These are phyloP conservation scores for Psittacara wagleri DNA, from an alignment of 2,113 vertebrate species.

Conservation along the genomic window DNA sequence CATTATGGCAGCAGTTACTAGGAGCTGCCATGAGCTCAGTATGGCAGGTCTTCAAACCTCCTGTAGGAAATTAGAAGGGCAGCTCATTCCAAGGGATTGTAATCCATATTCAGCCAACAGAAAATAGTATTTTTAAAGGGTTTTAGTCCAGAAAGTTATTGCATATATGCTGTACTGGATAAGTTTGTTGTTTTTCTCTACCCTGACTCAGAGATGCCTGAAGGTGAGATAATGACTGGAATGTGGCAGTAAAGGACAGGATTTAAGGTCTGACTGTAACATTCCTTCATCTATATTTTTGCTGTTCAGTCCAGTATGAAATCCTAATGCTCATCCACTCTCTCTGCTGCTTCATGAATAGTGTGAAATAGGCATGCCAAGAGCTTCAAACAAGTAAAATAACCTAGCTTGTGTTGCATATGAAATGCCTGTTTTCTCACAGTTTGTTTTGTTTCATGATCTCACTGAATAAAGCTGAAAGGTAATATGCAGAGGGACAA, in stretches of 20 bases:
- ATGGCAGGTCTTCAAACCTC: background rate
- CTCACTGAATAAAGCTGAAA: background rate
- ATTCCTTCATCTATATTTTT: background rate
- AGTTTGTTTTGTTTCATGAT: background rate
- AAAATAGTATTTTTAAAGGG: background rate
- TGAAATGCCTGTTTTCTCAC: background rate
- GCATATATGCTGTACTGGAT: background rate
- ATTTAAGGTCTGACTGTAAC: background rate
- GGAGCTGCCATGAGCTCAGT: background rate
- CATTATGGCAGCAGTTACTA: background rate
- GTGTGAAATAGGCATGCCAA: rapidly evolving
- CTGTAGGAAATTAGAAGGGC: background rate
- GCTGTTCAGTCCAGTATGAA: background rate
- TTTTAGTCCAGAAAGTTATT: background rate
- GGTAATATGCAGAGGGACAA: background rate
- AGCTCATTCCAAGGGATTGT: background rate
- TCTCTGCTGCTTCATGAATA: background rate
- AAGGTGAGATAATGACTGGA: background rate
- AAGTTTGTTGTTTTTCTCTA: background rate
- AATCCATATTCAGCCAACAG: background rate
- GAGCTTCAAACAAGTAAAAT: background rate
- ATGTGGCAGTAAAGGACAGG: background rate
- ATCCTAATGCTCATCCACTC: background rate
- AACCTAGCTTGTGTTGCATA: background rate
- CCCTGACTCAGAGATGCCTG: background rate